phyloP scores from a whole-genome alignment of 2,113 vertebrate genomes.

The Ctenomys sociabilis region DNA sequence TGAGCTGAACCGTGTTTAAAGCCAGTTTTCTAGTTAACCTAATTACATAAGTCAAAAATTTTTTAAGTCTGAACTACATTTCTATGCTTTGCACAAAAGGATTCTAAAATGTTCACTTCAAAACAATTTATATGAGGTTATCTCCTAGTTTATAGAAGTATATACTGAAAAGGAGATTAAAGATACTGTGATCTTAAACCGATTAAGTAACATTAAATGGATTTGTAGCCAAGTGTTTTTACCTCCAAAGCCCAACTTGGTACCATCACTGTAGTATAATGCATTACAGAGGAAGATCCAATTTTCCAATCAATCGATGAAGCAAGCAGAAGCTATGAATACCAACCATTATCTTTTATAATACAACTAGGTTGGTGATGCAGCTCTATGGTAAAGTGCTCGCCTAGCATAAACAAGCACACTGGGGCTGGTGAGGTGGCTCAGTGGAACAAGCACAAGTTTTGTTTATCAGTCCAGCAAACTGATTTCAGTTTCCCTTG shows the following conservation, averaged over 20 bases:
- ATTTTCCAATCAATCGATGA: conserved; percentile 1
- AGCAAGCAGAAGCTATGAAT: background rate
- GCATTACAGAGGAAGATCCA: background rate
- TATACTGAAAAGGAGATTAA: conserved; percentile 33
- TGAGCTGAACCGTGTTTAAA: background rate
- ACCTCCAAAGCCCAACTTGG: background rate
- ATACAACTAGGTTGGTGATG: background rate
- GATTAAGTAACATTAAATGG: background rate
- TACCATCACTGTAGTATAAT: background rate
- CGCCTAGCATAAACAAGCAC: background rate
- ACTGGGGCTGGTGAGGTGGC: too few species aligned
- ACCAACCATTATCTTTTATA: background rate
- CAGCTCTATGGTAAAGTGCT: background rate
- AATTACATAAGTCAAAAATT: background rate
- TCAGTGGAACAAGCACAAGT: background rate
- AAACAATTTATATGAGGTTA: background rate
- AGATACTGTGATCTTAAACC: background rate
- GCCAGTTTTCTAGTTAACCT: background rate
- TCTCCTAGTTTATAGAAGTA: background rate
- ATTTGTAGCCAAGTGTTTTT: background rate
- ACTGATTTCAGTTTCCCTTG: background rate
- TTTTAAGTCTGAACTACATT: background rate
- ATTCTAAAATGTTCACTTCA: background rate
- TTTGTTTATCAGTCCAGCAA: too few species aligned
- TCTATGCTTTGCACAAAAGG: background rate